Base-by-base conservation (phyloP, 1,140 invertebrate genomes). In the Drosophila truncata region DNA sequence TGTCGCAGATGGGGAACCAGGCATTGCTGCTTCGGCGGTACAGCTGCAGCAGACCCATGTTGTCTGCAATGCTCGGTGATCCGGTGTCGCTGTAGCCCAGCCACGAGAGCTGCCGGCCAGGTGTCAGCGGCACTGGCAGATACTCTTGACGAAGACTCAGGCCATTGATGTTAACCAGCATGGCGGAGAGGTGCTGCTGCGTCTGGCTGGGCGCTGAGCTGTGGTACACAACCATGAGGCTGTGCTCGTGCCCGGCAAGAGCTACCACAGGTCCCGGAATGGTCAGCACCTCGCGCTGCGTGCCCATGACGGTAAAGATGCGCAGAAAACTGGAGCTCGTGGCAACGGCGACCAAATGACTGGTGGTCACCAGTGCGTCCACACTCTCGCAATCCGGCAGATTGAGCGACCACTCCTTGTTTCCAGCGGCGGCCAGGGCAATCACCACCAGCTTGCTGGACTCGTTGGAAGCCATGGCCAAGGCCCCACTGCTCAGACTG, bases 381-480 rank as follows among this genome's bases (percentile, higher is more conserved):
- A 95, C 95, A 81, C 97, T 96, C 93, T 99, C 98, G 14, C 94
- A 95, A 62, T 96, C 95, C 1, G 96, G 95, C 91, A 99, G 92
- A 33, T 95, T 94, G 9, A 95, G 91, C 14, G 94, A 95, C 98
- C 98, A 99, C 93, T 99, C 98, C 91, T 98, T 98, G 83, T 95
- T 96, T 55, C 95, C 96, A 66, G 97, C 96, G 5, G 96, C 95
- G 60, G 94, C 93, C 76, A 98, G 94, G 20, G 96, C 95, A 80
- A 97, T 95, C 82, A 96, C 96, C 23, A 95, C 95, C 52, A 97
- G 79, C 93, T 96, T 96, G 78, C 96, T 96, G 80, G 29, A 92
- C 73, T 94, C 93, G 54, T 96, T 95, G 91, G 95, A 95, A n/a
- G 97, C 97, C 50, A 99, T 92, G 1, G 96, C 95, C 6, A 99